Base-by-base conservation (phyloP, 1,140 invertebrate species). In the Pantala flavescens region DNA sequence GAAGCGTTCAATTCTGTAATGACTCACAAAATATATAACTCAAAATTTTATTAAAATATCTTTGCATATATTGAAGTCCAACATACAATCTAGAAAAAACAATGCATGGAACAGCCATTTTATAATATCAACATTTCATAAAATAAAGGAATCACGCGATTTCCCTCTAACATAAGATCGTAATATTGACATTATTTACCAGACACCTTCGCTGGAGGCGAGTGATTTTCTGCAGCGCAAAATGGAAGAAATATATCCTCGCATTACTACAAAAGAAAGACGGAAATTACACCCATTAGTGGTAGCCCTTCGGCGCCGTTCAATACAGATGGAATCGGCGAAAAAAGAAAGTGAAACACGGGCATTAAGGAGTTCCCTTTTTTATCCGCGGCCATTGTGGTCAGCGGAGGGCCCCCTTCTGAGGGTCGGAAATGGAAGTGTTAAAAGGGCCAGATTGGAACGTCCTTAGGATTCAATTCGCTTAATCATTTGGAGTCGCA, bases 391-490 rank as follows among this genome's bases (percentile, higher is more conserved):
- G 12, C 49, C 16, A 63, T 63, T 63, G 49, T 63, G 49, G 49
- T 63, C 49, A 63, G 49, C 16, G n/a, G 49, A 9, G 16, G 16
- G 43, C 43, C 49, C 12, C 49, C n/a, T 14, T 16, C 14, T 5
- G 12, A 63, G 49, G 49, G 49, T 63, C 49, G 49, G 49, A 63
- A 63, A 63, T 63, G 49, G 49, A 63, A 63, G 3, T 63, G 49
- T 63, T 63, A 63, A 63, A 36, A 63, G 49, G 49, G 49, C 49
- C 49, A 63, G 49, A 63, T 63, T 63, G 49, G 49, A 63, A 63
- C 49, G 49, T 63, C 49, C 49, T 63, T 63, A 63, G 16, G 49
- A 63, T 63, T 63, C 49, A 63, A 63, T 63, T 63, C 49, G 49
- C 49, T 63, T 63, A 63, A 63, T 63, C 49, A 63, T 63, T 63